Percentiles rank a stretch among this genome's conserved stretches.
These are phyloP conservation scores for Lampris megalopsis DNA, from an alignment of 2,113 vertebrate species.

Conservation along the genomic window DNA sequence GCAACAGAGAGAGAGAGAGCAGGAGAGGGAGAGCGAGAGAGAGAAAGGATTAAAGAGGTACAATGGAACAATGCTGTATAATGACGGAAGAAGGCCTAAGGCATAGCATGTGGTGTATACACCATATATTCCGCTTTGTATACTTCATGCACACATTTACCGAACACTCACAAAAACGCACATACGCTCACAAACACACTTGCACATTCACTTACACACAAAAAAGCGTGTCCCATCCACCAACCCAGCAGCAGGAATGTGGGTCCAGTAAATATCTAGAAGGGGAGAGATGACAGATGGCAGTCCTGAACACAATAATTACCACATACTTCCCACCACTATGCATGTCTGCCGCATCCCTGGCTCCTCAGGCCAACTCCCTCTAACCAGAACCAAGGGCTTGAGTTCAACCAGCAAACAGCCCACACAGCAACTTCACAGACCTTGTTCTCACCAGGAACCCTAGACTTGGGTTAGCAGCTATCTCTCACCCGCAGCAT, in stretches of 20 bases:
- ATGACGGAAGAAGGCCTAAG: constrained; percentile 63
- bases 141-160: constrained; percentile 43
- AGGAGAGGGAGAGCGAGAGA: background rate
- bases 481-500: constrained; percentile 45
- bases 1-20: background rate
- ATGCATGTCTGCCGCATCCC: constrained; percentile 74
- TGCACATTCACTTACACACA: constrained; percentile 1
- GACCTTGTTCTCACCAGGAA: constrained; percentile 41
- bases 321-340: constrained; percentile 81
- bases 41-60: background rate
- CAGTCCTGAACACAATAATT: constrained; percentile 81
- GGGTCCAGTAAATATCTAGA: constrained; percentile 78
- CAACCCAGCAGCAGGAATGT: constrained; percentile 72
- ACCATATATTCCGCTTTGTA: constrained; percentile 52
- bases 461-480: constrained; percentile 41
- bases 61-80: constrained; percentile 54
- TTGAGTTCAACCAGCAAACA: constrained; percentile 49
- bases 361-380: constrained; percentile 62
- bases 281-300: constrained; percentile 80
- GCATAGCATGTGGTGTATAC: constrained; percentile 49
- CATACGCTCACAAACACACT: constrained; percentile 12
- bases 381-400: constrained; percentile 56
- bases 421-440: constrained; percentile 58
- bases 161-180: constrained; percentile 21
- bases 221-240: constrained; percentile 68